Conservation (phyloP, 2,797 vertebrate species). For the Leptodactylus fallax region DNA sequence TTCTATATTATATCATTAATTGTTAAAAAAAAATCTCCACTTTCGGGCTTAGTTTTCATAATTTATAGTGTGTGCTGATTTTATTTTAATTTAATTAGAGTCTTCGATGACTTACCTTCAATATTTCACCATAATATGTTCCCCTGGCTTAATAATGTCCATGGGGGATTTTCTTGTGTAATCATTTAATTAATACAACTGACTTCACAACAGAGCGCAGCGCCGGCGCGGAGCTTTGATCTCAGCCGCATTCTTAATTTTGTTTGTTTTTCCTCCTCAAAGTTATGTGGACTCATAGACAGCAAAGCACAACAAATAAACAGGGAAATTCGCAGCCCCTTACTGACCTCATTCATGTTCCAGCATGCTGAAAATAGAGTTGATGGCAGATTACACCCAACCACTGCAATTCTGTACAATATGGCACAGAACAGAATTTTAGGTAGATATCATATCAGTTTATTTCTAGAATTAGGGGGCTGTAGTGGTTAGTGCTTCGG, state of each 20-base stretch:
- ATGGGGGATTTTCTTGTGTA: constrained; percentile 47
- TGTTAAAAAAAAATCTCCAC: background rate
- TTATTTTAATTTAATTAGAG: constrained; percentile 46
- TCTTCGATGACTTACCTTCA: constrained; percentile 52
- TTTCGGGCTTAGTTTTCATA: constrained; percentile 25
- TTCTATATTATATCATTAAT: constrained; percentile 5
- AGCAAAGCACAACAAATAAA: constrained; percentile 13
- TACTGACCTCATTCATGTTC: constrained; percentile 39
- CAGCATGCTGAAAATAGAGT: background rate
- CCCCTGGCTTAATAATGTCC: constrained; percentile 41
- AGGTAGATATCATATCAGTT: background rate
- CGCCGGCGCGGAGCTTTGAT: constrained; percentile 51
- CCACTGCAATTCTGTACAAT: too few relatives aligned
- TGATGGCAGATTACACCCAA: background rate
- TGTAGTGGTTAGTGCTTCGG: background rate
- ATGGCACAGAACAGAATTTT: background rate
- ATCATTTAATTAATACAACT: constrained; percentile 61
- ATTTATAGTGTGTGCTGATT: constrained; percentile 19
- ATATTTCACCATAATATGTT: constrained; percentile 54
- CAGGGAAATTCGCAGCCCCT: background rate
- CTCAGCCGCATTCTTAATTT: constrained; percentile 42
- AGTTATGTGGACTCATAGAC: constrained; percentile 30
- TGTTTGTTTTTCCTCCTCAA: constrained; percentile 49
- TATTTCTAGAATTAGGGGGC: background rate
- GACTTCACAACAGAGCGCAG: constrained; percentile 35